Base-by-base conservation (phyloP, 2,797 vertebrate species). In the Centroberyx gerrardi region DNA sequence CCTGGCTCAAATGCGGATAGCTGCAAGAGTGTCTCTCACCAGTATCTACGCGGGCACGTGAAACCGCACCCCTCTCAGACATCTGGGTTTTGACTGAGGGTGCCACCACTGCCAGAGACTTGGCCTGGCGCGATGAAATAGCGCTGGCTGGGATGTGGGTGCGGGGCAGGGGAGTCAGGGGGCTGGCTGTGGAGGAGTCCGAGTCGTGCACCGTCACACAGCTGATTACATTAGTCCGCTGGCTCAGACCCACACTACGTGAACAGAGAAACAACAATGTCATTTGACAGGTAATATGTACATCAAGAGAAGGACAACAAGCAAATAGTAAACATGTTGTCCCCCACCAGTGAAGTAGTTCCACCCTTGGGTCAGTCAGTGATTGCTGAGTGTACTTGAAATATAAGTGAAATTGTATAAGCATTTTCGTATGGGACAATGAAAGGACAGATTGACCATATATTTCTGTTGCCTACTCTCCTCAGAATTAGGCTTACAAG, bases 201-300 rank as follows among this genome's bases (percentile, higher is more conserved):
- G 98, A 99, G 84, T 99, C 98, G 3, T 99, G 98, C 67, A 99
- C 97, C 0, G 98, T 99, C 74, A 99, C 97, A 17, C 98, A 99
- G 95, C 98, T 99, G 95, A 99, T 99, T 48, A 99, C 98, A 2
- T 99, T 99, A 22, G 98, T 96, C 83, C 98, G 95, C 84, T 98
- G 96, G 90, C 97, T 97, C 91, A 96, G 83, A 40, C 94, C 92
- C 80, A 95, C 92, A 74, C 97, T 98, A 38, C 49, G 13, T 0
- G 28, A 67, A 70, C 18, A 76, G 27, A 83, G 29, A 54, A 42
- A 44, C 4, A 0, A 7, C 10, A 33, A 0, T 46, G 31, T 74
- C 14, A 71, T 31, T 64, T 68, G n/a, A 22, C 14, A 2, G 27
- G 33, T 42, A 6, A 18, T 10, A 4, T 51, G 17, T 1, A 28